Percentiles rank a stretch among this genome's conserved stretches.
These are phyloP conservation scores for Cyclopterus lumpus DNA, from an alignment of 2,797 vertebrate genomes.

Conservation along the genomic window DNA sequence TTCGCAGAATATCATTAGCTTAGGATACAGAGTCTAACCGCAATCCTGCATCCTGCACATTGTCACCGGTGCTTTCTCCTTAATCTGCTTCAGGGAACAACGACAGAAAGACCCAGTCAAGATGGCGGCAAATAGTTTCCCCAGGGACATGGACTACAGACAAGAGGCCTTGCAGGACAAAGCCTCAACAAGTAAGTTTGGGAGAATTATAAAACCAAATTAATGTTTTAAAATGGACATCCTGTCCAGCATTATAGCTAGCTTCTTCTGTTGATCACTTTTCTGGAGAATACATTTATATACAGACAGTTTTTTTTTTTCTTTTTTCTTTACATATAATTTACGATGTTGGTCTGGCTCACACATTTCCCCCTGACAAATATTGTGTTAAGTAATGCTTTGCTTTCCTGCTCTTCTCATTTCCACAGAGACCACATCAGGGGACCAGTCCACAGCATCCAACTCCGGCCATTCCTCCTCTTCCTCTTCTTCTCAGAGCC, in stretches of 20 bases:
- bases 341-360: not conserved
- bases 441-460: slow-evolving; percentile 90
- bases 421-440: slow-evolving; percentile 89
- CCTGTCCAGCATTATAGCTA: not conserved
- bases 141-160: slow-evolving; percentile 99
- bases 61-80: slow-evolving; percentile 15
- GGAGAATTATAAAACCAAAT: not conserved
- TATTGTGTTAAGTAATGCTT: not conserved
- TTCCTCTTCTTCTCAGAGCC: slow-evolving; percentile 88
- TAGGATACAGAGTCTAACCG: not conserved
- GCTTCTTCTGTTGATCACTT: not conserved
- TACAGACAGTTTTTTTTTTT: not conserved
- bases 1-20: not conserved
- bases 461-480: slow-evolving; percentile 85
- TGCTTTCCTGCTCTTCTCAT: not conserved
- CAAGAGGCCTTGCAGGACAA: slow-evolving; percentile 99
- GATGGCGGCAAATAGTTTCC: slow-evolving; percentile 95
- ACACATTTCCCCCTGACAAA: not conserved
- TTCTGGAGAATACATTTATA: not conserved
- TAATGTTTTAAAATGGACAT: not conserved
- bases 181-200: slow-evolving; percentile 78
- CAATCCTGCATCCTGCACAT: not conserved
- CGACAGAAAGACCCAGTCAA: slow-evolving; percentile 97
- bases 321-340: not conserved
- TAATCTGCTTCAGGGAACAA: slow-evolving; percentile 88